Conservation (phyloP, 2,797 vertebrate genomes). For the Sardinella longiceps region DNA sequence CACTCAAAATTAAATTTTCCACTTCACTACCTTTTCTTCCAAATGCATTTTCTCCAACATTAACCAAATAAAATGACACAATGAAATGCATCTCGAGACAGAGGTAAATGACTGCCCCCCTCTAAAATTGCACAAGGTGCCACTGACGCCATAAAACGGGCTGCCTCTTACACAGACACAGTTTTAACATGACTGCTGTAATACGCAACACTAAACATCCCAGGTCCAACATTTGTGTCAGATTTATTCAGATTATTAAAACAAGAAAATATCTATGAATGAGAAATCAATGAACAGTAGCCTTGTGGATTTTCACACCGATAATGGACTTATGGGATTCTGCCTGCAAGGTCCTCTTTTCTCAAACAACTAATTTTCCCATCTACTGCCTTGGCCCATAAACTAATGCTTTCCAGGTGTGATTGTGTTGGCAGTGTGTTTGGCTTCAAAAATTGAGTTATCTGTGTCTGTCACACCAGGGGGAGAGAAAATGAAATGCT, state of each 20-base stretch:
- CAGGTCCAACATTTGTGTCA: not conserved
- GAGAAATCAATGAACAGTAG: conserved; percentile 6
- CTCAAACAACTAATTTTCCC: conserved; percentile 13
- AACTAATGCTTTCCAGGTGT: conserved; percentile 3
- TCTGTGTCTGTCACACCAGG: conserved; percentile 54
- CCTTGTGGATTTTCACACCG: not conserved
- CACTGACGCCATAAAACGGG: not conserved
- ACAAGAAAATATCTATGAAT: not conserved
- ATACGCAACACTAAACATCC: not conserved
- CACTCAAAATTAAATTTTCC: not conserved
- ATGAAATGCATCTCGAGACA: not conserved
- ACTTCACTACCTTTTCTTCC: not conserved
- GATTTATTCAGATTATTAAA: not conserved
- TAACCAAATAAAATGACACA: conserved; percentile 19
- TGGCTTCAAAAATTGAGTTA: conserved; percentile 44
- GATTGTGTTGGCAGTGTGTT: not conserved
- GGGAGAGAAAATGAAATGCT: conserved; percentile 58
- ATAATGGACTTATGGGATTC: not conserved
- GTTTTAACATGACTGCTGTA: not conserved
- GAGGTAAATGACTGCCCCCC: not conserved
- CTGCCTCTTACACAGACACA: not conserved
- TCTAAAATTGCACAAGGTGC: not conserved
- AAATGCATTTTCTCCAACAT: conserved; percentile 17
- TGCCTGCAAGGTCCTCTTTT: not conserved
- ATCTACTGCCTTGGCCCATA: not conserved